Evolutionary conservation across 2,113 vertebrate species (phyloP), one percentile per base, ranked within the genome.

Genomic region (Sinocyclocheilus rhinocerous): DNA sequence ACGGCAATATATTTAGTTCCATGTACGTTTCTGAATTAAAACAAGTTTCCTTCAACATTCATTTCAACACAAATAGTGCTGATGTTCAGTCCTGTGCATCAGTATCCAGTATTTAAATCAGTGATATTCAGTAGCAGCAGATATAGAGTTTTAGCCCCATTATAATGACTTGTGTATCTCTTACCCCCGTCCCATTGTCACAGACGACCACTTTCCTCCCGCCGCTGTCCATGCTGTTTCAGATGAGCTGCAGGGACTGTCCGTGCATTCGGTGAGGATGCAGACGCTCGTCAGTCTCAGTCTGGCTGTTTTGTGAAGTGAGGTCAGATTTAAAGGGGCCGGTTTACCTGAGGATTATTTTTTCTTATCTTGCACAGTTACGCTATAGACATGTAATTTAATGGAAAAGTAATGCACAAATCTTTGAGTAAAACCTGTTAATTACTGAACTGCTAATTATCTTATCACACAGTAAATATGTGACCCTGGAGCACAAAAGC

Each of bases 111-210:
- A 9, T 63, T 63, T 24, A 63, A n/a, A 11, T 24, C 22, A 24
- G 6, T 9, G 22, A 63, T 24, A 11, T n/a, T 63, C 20, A 4
- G 9, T 24, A n/a, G 22, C 7, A 45, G 70, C 9, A 4, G 16
- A 36, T 36, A 7, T 4, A 10, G 15, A 2, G 29, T 72, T 10
- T 72, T 22, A 39, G 4, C 16, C 7, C 3, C 1, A 4, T 11
- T 4, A 42, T 42, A 22, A 70, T 10, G 16, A 3, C 29, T 70
- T 22, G 70, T 45, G 48, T 16, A 6, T 36, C 3, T 15, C 97
- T 95, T 92, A 97, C 97, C 96, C 96, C 97, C 1, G 97, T 98
- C 83, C 97, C 97, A 93, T 98, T 98, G 95, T 98, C 97, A 93
- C 97, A 98, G 81, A 98, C 97, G 88, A 97, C 96, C 93, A 98